Evolutionary conservation across 2,113 vertebrate species (phyloP).

Genomic region (Brachionichthys hirsutus): DNA sequence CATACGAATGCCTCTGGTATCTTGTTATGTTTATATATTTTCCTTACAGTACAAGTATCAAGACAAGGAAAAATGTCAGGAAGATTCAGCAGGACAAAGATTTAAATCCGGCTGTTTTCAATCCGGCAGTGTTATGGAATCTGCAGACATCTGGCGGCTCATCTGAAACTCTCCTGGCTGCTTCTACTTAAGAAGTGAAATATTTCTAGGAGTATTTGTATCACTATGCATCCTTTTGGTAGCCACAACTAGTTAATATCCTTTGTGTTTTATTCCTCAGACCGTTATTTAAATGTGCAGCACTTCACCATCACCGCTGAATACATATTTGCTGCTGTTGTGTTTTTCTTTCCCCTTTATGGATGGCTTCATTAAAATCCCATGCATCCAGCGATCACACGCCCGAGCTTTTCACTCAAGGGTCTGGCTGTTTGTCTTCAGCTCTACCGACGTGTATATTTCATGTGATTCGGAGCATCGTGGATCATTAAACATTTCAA

Average conservation of each 20-base stretch:
- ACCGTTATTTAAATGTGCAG: neutral
- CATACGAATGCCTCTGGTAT: too few species aligned
- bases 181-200: neutral
- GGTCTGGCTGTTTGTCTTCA: neutral
- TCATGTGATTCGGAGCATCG: slow-evolving; percentile 27
- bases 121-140: neutral
- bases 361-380: slow-evolving; percentile 25
- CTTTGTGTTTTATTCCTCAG: neutral
- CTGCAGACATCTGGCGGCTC: slow-evolving; percentile 4
- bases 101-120: neutral
- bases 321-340: neutral
- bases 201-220: neutral
- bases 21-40: neutral
- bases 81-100: neutral
- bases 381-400: slow-evolving; percentile 22
- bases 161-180: neutral
- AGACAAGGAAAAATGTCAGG: too few species aligned
- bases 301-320: neutral
- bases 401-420: slow-evolving; percentile 9
- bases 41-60: neutral
- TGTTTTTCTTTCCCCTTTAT: slow-evolving; percentile 18
- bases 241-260: neutral
- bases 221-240: neutral
- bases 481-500: slow-evolving; percentile 49
- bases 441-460: slow-evolving; percentile 36